These are phyloP conservation scores for Xiphophorus couchianus DNA, from an alignment of 2,113 vertebrate species.

Conservation along the genomic window DNA sequence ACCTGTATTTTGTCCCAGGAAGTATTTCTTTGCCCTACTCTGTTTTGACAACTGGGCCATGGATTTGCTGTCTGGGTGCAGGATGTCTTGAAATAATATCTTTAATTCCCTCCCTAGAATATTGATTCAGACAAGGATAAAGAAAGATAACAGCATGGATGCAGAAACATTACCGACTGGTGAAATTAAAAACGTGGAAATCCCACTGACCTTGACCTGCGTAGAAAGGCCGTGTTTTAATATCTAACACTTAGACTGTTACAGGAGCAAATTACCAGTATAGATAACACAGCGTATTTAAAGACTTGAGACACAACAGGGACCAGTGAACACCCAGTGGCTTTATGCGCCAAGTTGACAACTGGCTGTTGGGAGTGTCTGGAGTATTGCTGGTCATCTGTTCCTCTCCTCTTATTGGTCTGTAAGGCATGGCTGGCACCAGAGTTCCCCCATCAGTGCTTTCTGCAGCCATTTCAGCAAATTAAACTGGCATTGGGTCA, in stretches of 20 bases:
- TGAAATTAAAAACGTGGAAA: constrained; percentile 78
- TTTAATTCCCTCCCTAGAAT: constrained; percentile 73
- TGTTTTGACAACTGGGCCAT: constrained; percentile 64
- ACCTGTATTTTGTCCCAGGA: constrained; percentile 53
- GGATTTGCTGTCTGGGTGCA: constrained; percentile 74
- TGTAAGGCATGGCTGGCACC: no score
- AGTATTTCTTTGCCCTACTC: constrained; percentile 59
- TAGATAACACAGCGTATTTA: constrained; percentile 2
- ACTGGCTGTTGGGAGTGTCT: background rate
- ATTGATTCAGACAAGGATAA: constrained; percentile 75
- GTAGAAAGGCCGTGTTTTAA: constrained; percentile 33
- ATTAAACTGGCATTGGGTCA: no score
- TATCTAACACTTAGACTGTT: constrained; percentile 20
- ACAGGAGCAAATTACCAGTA: background rate
- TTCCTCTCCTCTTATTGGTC: no score
- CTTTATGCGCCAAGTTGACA: background rate
- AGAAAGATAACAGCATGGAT: constrained; percentile 70
- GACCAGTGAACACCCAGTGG: constrained; percentile 14
- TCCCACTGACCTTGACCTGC: constrained; percentile 71
- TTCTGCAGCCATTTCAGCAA: no score
- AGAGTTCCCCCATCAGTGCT: no score
- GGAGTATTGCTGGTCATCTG: background rate
- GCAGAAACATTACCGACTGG: constrained; percentile 68
- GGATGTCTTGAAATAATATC: constrained; percentile 77
- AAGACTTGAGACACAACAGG: constrained; percentile 40